phyloP scores from a whole-genome alignment of 2,113 vertebrate genomes.

The Falco punctatus region DNA sequence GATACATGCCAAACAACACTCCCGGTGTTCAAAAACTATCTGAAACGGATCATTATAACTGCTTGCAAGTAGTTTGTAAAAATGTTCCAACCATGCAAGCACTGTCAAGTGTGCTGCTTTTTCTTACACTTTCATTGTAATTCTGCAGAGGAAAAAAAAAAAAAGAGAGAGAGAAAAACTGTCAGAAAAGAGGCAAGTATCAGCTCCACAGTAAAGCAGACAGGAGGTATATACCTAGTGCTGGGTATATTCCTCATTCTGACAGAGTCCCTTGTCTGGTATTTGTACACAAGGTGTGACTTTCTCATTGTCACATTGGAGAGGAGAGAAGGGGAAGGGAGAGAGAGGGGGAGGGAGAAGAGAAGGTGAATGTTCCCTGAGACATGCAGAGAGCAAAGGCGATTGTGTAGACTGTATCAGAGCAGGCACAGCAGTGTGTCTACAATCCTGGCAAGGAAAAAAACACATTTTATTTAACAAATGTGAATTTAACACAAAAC shows the following conservation, averaged over 20 bases:
- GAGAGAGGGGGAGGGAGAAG: background rate
- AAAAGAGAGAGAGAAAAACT: background rate
- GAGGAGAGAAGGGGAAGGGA: background rate
- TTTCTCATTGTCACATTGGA: background rate
- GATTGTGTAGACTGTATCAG: background rate
- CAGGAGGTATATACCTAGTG: background rate
- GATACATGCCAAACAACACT: background rate
- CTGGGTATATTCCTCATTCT: background rate
- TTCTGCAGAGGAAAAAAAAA: background rate
- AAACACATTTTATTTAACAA: background rate
- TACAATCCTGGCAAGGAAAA: background rate
- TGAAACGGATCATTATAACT: background rate
- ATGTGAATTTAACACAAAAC: background rate
- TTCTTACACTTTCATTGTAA: background rate
- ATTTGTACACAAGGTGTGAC: background rate
- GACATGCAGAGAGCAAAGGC: background rate
- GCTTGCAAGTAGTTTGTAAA: background rate
- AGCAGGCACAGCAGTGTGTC: background rate
- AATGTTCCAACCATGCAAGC: background rate
- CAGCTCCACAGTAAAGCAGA: background rate
- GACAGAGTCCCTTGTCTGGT: background rate
- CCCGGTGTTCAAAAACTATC: background rate
- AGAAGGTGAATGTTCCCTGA: background rate
- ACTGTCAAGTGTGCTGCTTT: background rate
- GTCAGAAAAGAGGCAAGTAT: background rate